Evolutionary conservation across 1,140 invertebrate genomes (phyloP).

Genomic region (Trypoxylus dichotomus): DNA sequence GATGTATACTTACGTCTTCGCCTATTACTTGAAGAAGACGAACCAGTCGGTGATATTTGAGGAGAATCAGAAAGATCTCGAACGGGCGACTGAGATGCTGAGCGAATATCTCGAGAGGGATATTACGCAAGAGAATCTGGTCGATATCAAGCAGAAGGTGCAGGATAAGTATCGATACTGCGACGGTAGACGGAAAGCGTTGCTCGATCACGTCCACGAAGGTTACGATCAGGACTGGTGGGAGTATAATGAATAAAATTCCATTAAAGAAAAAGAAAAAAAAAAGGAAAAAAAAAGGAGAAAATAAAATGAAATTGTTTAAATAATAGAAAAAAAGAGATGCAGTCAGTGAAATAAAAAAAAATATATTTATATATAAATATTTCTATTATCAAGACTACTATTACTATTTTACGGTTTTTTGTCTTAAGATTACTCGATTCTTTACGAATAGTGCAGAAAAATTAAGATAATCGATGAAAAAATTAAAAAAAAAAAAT

Average conservation of each 20-base stretch:
- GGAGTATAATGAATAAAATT: constrained; percentile 58
- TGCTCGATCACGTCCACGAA: constrained; percentile 75
- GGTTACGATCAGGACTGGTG: constrained; percentile 78
- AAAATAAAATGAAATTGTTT: constrained; percentile 29
- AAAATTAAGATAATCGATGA: background rate
- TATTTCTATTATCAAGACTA: constrained; percentile 15
- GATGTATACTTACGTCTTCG: constrained; percentile 78
- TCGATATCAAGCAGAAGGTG: constrained; percentile 76
- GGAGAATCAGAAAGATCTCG: constrained; percentile 73
- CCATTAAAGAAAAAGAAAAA: background rate
- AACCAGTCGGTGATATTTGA: constrained; percentile 76
- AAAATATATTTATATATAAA: constrained; percentile 26
- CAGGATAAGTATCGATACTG: constrained; percentile 79
- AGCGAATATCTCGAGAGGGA: constrained; percentile 76
- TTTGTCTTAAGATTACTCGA: constrained; percentile 17
- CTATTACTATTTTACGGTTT: background rate
- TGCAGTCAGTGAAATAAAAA: constrained; percentile 29
- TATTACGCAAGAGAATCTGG: constrained; percentile 70
- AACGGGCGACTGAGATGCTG: constrained; percentile 70
- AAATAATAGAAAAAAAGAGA: constrained; percentile 20
- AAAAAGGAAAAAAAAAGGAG: background rate
- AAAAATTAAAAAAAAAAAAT: background rate
- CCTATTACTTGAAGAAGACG: constrained; percentile 70
- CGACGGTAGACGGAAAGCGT: constrained; percentile 68
- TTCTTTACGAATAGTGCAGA: constrained; percentile 16